These are phyloP conservation scores for Dorcus hopei DNA, from an alignment of 2,888 invertebrate species.

Conservation along the genomic window DNA sequence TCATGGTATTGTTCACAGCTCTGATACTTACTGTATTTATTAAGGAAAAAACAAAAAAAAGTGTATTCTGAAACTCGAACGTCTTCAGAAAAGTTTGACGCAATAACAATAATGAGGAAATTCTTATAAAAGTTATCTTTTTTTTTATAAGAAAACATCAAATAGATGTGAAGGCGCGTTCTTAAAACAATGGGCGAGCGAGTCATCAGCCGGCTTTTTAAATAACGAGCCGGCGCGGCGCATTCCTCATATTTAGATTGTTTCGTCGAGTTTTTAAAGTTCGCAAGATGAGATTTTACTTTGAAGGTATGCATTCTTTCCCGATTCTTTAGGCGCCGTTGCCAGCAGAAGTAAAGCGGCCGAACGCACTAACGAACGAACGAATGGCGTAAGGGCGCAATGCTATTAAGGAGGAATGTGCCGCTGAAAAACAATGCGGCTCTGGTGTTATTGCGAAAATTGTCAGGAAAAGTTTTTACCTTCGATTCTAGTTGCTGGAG, in stretches of 20 bases:
- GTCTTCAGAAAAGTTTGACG: slow-evolving; percentile 20
- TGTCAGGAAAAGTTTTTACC: slow-evolving; percentile 31
- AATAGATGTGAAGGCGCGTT: slow-evolving; percentile 33
- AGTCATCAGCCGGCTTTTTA: slow-evolving; percentile 32
- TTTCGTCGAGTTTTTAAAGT: slow-evolving; percentile 39
- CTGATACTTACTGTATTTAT: no score
- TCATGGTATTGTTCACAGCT: no score
- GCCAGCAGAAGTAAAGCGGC: slow-evolving; percentile 7
- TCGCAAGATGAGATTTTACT: slow-evolving; percentile 40
- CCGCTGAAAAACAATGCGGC: slow-evolving; percentile 5
- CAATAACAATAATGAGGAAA: slow-evolving; percentile 39
- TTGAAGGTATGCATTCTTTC: slow-evolving; percentile 38
- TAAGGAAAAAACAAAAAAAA: no score
- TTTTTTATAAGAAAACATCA: slow-evolving; percentile 36
- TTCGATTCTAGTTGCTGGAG: slow-evolving; percentile 40
- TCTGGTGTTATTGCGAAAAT: slow-evolving; percentile 4
- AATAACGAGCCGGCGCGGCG: slow-evolving; percentile 34
- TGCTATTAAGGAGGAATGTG: neutral
- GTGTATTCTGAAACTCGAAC: slow-evolving; percentile 8
- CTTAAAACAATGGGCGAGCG: slow-evolving; percentile 37
- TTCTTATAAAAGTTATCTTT: slow-evolving; percentile 45
- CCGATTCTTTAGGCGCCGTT: slow-evolving; percentile 30
- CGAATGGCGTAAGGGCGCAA: neutral
- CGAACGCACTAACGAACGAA: neutral
- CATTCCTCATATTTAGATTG: slow-evolving; percentile 44